Evolutionary conservation across 2,113 vertebrate species (phyloP), one percentile per base, ranked within the genome.

Genomic region (Erinaceus europaeus): DNA sequence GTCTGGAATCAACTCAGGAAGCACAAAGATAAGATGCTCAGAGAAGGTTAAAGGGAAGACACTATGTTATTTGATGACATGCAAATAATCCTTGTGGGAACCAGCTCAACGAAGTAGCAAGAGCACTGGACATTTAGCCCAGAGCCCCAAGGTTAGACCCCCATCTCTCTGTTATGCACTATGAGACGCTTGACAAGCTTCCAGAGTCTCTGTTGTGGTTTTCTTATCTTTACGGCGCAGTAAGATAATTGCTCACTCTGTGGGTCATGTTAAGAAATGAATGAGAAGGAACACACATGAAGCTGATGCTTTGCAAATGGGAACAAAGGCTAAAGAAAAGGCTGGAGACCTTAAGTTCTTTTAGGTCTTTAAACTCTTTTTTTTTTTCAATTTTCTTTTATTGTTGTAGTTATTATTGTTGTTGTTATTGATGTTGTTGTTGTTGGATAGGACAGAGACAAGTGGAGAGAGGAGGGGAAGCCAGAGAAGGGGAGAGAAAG

Each of bases 161-260:
- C 3, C 10, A 1, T 25, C 8, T 5, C 1, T 67, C 25, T 52
- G 1, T 75, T 25, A n/a, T n/a, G n/a, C n/a, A n/a, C n/a, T n/a
- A n/a, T n/a, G n/a, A n/a, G n/a, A n/a, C n/a, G n/a, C n/a, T n/a
- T n/a, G n/a, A n/a, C n/a, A n/a, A n/a, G n/a, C n/a, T n/a, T n/a
- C n/a, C n/a, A n/a, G n/a, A n/a, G 12, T 46, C 44, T 53, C 17
- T 9, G 20, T 57, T 57, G 34, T 32, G 2, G 1, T 36, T 59
- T 67, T 34, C 65, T 69, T 6, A 7, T 32, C 46, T 59, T 4
- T 27, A 27, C 23, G 53, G 17, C 27, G 53, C 23, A 3, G 8
- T 27, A 23, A 23, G 53, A n/a, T n/a, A n/a, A n/a, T n/a, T n/a
- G n/a, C n/a, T n/a, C n/a, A n/a, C n/a, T n/a, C n/a, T n/a, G n/a